Percentiles rank a stretch among this genome's conserved stretches.
Conservation (phyloP, 1,140 invertebrate genomes). For the Armadillidium nasatum region DNA sequence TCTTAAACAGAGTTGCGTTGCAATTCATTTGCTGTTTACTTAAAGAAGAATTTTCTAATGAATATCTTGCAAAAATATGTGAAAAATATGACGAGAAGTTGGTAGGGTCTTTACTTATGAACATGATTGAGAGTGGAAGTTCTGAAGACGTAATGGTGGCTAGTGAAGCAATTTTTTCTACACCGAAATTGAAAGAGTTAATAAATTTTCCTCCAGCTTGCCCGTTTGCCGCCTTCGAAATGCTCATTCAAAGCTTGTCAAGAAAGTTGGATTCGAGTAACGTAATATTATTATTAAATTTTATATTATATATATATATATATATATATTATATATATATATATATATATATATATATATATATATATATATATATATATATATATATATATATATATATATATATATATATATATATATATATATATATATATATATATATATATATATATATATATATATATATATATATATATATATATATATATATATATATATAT, state of each 20-base stretch:
- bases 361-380: too few species aligned
- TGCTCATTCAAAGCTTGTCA: conserved; percentile 27
- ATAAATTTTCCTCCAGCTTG: conserved; percentile 26
- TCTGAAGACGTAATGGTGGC: conserved; percentile 25
- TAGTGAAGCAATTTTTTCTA: conserved; percentile 4
- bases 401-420: too few species aligned
- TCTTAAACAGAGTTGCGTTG: neutral
- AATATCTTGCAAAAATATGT: neutral
- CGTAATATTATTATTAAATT: conserved; percentile 23
- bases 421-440: too few species aligned
- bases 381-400: too few species aligned
- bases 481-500: too few species aligned
- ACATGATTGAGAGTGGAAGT: conserved; percentile 24
- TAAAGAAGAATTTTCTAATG: neutral
- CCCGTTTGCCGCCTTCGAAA: conserved; percentile 29
- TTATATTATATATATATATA: too few species aligned
- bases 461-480: too few species aligned
- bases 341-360: too few species aligned
- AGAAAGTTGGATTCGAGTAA: conserved; percentile 23
- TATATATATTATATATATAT: too few species aligned
- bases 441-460: too few species aligned
- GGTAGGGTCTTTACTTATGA: conserved; percentile 23
- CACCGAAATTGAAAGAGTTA: conserved; percentile 25
- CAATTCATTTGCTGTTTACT: conserved; percentile 21
- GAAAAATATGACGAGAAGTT: conserved; percentile 21